Conservation (phyloP, 2,113 vertebrate species). For the Emydocephalus ijimae region DNA sequence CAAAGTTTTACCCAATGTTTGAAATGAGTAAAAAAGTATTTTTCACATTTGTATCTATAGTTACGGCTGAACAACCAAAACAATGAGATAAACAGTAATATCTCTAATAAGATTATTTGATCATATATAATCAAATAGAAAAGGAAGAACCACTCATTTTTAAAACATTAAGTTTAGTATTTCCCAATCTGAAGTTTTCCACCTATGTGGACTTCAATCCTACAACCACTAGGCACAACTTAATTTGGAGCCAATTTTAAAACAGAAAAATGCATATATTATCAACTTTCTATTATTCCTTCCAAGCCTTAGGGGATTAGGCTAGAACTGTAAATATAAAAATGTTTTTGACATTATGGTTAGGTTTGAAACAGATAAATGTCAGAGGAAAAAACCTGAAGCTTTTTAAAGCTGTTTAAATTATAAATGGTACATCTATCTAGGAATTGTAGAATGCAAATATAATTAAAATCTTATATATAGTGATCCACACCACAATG, state of each 20-base stretch:
- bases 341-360: not conserved
- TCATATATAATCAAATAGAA: not conserved
- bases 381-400: not conserved
- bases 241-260: not conserved
- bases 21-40: not conserved
- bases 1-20: not conserved
- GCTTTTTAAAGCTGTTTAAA: not conserved
- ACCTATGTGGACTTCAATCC: not conserved
- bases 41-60: not conserved
- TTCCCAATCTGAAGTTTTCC: not conserved
- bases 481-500: fast-evolving
- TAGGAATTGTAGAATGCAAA: no score
- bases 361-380: not conserved
- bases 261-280: not conserved
- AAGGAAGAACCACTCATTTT: not conserved
- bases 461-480: not conserved
- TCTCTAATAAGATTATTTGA: not conserved
- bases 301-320: not conserved
- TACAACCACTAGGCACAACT: not conserved
- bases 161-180: not conserved
- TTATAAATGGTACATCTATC: not conserved
- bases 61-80: not conserved
- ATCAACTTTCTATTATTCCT: not conserved
- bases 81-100: not conserved
- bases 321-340: not conserved